Base-by-base conservation (phyloP, 37 sponge, comb jelly and placozoan genomes). In the Axinella damicornis region DNA sequence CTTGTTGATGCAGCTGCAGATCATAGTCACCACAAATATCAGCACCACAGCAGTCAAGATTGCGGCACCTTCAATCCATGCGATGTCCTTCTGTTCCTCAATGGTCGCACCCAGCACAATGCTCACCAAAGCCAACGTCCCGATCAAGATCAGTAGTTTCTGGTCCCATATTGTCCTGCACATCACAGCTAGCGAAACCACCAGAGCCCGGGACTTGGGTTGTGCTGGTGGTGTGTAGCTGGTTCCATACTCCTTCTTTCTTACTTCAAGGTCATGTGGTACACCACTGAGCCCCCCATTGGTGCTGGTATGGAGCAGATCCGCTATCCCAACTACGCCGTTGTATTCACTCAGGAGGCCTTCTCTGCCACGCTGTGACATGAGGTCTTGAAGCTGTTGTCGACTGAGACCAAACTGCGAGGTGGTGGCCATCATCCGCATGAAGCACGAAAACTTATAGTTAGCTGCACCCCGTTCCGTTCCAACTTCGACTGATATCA, bases 1-100 rank as follows among this genome's bases (percentile, higher is more conserved):
- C 75, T 98, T 96, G 59, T 96, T 98, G 31, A 89, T 91, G 83
- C 88, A 98, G 58, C 96, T 96, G 87, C 96, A 96, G 52, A 84
- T 54, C 22, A 95, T 94, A 12, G 96, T 90, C 34, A 98, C 96
- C 53, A 94, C 11, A 30, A 98, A 90, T 30, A 98, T 96, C 18
- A 98, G 69, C 5, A 83, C 82, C 9, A 98, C 99, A 24, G 99
- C 95, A 17, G 74, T 66, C 56, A 98, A 61, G 35, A 98, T 98
- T 69, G 99, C 99, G 0, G 79, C 85, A 11, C 99, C 99, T 18
- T 98, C 99, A 5, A 98, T 82, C 99, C 99, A 98, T 0, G 92
- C 95, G 20, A 79, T 87, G 57, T 55, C 39, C 88, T 83, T 88
- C 20, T 69, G 71, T 30, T 92, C 76, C 19, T 93, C 94, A 30